Percentiles rank a stretch among this genome's conserved stretches.
Evolutionary conservation across 2,113 vertebrate species (phyloP).

Genomic region (Phycodurus eques): DNA sequence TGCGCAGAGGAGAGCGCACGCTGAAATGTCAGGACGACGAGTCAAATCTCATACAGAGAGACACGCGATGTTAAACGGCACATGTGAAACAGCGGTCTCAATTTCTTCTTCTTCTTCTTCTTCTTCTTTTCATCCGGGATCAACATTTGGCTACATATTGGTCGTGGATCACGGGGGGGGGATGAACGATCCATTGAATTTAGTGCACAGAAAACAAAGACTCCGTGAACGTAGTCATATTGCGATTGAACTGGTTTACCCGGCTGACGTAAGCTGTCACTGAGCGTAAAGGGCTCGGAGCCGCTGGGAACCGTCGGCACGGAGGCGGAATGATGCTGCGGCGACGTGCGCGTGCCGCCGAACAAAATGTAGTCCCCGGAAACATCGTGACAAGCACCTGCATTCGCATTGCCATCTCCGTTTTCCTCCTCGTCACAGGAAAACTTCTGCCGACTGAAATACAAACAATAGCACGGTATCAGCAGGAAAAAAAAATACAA

Average conservation of each 20-base stretch:
- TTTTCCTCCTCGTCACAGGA: conserved; percentile 7
- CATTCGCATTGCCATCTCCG: not conserved
- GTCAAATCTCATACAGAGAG: not conserved
- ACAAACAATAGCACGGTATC: not conserved
- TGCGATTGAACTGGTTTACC: conserved; percentile 28
- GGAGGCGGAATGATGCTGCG: conserved; percentile 49
- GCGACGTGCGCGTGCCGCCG: conserved; percentile 66
- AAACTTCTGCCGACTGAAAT: conserved; percentile 22
- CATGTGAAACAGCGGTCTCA: no score
- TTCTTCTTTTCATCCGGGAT: no score
- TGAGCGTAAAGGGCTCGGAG: conserved; percentile 67
- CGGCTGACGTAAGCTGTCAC: conserved; percentile 57
- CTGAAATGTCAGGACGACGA: no score
- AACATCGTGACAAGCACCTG: conserved; percentile 13
- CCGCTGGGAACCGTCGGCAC: conserved; percentile 83
- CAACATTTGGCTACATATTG: no score
- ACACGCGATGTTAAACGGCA: not conserved
- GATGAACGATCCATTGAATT: not conserved
- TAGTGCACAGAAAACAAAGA: not conserved
- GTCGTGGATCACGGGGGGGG: no score
- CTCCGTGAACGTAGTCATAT: not conserved
- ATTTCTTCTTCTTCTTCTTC: no score
- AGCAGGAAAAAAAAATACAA: not conserved
- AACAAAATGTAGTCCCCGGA: conserved; percentile 74
- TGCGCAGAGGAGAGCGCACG: conserved; percentile 34